Base-by-base conservation (phyloP, 2,888 invertebrate species). In the Latrodectus hesperus region DNA sequence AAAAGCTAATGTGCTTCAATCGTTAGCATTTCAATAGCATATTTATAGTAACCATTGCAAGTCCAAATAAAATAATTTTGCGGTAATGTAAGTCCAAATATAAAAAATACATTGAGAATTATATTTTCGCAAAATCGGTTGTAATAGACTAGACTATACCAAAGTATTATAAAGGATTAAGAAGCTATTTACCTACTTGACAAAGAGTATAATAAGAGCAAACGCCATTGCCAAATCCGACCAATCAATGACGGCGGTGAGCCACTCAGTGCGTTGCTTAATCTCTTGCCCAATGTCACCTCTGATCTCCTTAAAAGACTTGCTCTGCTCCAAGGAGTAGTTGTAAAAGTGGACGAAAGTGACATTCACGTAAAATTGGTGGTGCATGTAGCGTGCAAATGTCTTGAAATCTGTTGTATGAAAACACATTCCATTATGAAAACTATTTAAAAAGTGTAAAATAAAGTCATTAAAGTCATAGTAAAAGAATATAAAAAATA, bases 111-210 rank as follows among this genome's bases (percentile, higher is more conserved):
- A 38, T 38, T 38, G 38, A 3, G 38, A 4, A 38, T 38, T 6
- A 3, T 6, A 38, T 38, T 22, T 22, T 3, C 2, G 38, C 38
- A 38, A 38, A 38, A 38, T 38, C 4, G 38, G 38, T 38, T 6
- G 38, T 38, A 6, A 38, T 38, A 38, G 38, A 38, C 38, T 38
- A 38, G 6, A 3, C 1, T 38, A 38, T 38, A 38, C 4, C 6
- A 6, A 38, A 38, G 1, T 38, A 38, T 38, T 38, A 6, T 38
- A 4, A 3, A 38, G 38, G 38, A 38, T 38, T 38, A 38, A 38
- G 38, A 38, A 38, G 4, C 22, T 38, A 6, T 38, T 38, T 38
- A 88, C 90, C 89, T 90, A 91, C 91, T 90, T 91, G 55, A 91
- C 71, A 11, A 91, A 74, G 17, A 88, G 76, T 5, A 82, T 16